A percentile compares a stretch with the other conserved stretches of the same genome.
Evolutionary conservation across 2,888 invertebrate species (phyloP).

Genomic region (Leistus spinibarbis): DNA sequence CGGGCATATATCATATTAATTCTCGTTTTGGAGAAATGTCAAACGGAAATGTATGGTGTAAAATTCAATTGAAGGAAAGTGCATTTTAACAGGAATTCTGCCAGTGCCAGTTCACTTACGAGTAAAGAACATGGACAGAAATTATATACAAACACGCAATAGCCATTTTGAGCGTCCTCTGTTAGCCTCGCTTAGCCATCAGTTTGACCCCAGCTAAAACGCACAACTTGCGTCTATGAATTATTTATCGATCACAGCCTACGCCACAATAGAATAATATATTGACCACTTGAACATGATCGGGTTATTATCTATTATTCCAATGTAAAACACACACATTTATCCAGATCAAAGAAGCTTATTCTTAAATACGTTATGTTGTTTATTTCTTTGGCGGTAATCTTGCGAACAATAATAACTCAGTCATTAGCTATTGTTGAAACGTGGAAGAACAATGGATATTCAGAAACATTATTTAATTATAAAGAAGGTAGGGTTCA

Average conservation of each 20-base stretch:
- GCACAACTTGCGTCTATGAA: not conserved
- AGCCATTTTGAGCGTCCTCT: not conserved
- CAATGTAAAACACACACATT: not conserved
- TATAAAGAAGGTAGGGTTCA: too few relatives aligned
- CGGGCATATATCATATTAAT: too few relatives aligned
- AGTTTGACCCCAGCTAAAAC: not conserved
- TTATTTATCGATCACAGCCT: not conserved
- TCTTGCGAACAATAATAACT: too few relatives aligned
- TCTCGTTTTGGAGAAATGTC: too few relatives aligned
- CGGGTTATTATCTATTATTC: not conserved
- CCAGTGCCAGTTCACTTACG: not conserved
- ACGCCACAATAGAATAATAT: too few relatives aligned
- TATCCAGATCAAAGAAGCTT: not conserved
- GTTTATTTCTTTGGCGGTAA: too few relatives aligned
- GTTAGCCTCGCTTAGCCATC: too few relatives aligned
- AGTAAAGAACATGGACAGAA: not conserved
- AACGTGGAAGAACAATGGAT: too few relatives aligned
- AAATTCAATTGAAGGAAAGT: not conserved
- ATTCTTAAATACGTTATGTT: too few relatives aligned
- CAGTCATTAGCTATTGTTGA: too few relatives aligned
- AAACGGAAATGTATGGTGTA: too few relatives aligned
- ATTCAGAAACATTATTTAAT: too few relatives aligned
- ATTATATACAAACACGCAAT: not conserved
- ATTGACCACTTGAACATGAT: not conserved
- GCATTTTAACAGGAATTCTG: slow-evolving; percentile 2